Conservation (phyloP, 2,888 invertebrate genomes). For the Tuberolachnus salignus region DNA sequence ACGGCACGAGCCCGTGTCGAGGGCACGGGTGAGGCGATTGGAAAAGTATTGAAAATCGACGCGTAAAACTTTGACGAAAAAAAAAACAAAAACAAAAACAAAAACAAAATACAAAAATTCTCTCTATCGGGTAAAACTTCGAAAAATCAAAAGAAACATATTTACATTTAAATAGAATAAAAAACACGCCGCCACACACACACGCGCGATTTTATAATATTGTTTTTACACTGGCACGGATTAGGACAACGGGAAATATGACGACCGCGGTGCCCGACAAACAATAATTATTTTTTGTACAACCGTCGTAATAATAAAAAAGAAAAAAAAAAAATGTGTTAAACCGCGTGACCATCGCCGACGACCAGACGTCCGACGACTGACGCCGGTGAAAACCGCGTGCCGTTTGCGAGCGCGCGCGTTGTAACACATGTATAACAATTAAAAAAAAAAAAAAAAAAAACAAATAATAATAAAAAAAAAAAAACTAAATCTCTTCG, state of each 20-base stretch:
- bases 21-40: too few relatives aligned
- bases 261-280: neutral
- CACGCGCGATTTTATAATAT: neutral
- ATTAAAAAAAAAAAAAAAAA: too few relatives aligned
- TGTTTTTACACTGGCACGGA: neutral
- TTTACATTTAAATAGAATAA: too few relatives aligned
- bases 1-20: too few relatives aligned
- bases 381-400: slow-evolving; percentile 38
- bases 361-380: slow-evolving; percentile 3
- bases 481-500: too few relatives aligned
- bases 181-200: neutral
- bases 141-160: neutral
- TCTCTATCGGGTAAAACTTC: too few relatives aligned
- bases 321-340: neutral
- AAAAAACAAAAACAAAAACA: too few relatives aligned
- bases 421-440: neutral
- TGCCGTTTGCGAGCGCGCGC: slow-evolving; percentile 22
- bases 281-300: neutral
- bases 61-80: too few relatives aligned
- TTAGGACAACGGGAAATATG: neutral
- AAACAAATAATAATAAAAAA: too few relatives aligned
- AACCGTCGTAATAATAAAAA: neutral
- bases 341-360: neutral
- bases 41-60: too few relatives aligned
- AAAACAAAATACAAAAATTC: too few relatives aligned